Conservation (phyloP, 2,113 vertebrate genomes). For the Cinclus cinclus region DNA sequence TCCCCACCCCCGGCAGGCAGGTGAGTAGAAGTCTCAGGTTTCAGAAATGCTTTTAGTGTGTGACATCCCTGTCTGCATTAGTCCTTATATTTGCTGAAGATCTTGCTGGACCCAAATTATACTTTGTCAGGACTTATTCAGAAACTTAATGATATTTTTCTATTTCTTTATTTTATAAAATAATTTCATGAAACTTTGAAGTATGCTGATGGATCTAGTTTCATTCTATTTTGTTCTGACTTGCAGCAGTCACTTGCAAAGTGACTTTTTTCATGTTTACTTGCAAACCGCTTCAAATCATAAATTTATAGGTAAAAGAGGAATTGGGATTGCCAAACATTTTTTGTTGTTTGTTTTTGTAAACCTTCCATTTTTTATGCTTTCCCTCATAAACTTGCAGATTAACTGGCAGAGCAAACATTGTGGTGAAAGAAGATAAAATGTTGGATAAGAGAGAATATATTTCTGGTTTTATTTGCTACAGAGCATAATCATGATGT, state of each 20-base stretch:
- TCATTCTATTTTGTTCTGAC: background rate
- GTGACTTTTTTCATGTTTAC: background rate
- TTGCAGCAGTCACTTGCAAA: background rate
- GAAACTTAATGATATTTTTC: background rate
- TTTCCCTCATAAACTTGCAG: background rate
- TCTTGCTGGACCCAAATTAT: background rate
- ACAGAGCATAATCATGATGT: background rate
- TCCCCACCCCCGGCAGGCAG: background rate
- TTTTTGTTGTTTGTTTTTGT: background rate
- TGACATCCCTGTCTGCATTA: background rate
- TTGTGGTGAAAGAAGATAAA: background rate
- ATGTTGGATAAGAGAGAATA: background rate
- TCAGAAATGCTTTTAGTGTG: background rate
- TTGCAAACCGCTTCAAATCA: background rate
- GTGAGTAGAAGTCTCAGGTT: background rate
- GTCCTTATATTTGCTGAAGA: background rate
- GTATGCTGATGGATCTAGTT: background rate
- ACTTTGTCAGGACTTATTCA: background rate
- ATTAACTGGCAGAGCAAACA: background rate
- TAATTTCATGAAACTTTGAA: background rate
- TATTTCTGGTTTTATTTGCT: background rate
- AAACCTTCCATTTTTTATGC: background rate
- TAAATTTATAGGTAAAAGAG: background rate
- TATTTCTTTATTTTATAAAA: background rate
- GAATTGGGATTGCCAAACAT: background rate